A percentile compares a stretch with the other conserved stretches of the same genome.
These are phyloP conservation scores for Anodontia alba DNA, from an alignment of 2,888 invertebrate species.

Conservation along the genomic window DNA sequence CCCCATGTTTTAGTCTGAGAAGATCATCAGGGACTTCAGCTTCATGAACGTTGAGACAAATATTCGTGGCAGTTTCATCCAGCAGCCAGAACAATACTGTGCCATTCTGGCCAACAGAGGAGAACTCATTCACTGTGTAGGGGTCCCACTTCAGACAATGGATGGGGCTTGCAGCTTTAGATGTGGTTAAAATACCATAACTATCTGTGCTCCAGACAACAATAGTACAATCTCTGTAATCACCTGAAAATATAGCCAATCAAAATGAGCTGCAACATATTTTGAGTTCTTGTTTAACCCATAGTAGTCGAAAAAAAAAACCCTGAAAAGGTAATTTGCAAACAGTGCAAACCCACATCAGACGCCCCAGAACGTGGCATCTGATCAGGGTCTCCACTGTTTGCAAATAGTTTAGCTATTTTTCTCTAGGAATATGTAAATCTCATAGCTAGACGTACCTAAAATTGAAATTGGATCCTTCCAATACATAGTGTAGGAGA, in stretches of 20 bases:
- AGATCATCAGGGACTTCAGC: conserved; percentile 82
- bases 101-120: conserved; percentile 80
- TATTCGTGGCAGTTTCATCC: conserved; percentile 77
- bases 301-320: too few species aligned
- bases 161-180: conserved; percentile 77
- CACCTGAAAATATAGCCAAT: conserved; percentile 69
- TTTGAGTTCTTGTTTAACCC: too few species aligned
- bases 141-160: conserved; percentile 83
- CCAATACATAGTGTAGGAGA: too few species aligned
- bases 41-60: conserved; percentile 80
- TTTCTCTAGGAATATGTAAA: too few species aligned
- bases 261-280: too few species aligned
- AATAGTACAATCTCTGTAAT: conserved; percentile 80
- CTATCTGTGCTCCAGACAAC: conserved; percentile 81
- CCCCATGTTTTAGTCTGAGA: conserved; percentile 44
- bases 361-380: too few species aligned
- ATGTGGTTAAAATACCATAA: conserved; percentile 75
- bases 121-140: conserved; percentile 83
- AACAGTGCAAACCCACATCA: too few species aligned
- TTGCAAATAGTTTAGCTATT: too few species aligned
- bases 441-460: too few species aligned
- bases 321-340: too few species aligned
- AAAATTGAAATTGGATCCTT: too few species aligned
- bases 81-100: conserved; percentile 82
- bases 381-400: too few species aligned